Evolutionary conservation across 2,888 invertebrate species (phyloP).

Genomic region (Synanthedon vespiformis): DNA sequence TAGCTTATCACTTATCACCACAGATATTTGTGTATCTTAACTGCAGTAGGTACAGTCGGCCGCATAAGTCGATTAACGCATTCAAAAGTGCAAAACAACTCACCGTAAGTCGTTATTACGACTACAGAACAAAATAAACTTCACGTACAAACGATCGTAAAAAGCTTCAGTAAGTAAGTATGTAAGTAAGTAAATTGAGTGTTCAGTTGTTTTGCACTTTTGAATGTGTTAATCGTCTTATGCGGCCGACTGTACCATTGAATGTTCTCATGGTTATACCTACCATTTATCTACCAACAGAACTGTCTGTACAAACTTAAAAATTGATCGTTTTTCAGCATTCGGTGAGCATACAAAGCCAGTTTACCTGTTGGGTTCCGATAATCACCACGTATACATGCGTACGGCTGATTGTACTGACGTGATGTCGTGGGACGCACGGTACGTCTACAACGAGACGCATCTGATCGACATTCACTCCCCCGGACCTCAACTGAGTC

Average conservation of each 20-base stretch:
- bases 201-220: no score
- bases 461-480: constrained; percentile 63
- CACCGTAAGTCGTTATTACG: no score
- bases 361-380: constrained; percentile 34
- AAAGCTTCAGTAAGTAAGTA: no score
- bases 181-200: no score
- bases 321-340: constrained; percentile 21
- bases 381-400: constrained; percentile 43
- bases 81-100: no score
- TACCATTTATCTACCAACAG: neutral
- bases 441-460: constrained; percentile 42
- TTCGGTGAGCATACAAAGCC: constrained; percentile 34
- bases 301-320: neutral
- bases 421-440: constrained; percentile 71
- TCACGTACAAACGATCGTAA: no score
- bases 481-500: constrained; percentile 54
- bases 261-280: neutral
- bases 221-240: no score
- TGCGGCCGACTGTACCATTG: no score
- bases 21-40: neutral
- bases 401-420: constrained; percentile 69
- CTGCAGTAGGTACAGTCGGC: neutral
- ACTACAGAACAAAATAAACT: no score
- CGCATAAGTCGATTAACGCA: no score
- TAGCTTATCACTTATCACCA: no score